These are phyloP conservation scores for Mastacembelus armatus DNA, from an alignment of 2,797 vertebrate genomes.

Conservation along the genomic window DNA sequence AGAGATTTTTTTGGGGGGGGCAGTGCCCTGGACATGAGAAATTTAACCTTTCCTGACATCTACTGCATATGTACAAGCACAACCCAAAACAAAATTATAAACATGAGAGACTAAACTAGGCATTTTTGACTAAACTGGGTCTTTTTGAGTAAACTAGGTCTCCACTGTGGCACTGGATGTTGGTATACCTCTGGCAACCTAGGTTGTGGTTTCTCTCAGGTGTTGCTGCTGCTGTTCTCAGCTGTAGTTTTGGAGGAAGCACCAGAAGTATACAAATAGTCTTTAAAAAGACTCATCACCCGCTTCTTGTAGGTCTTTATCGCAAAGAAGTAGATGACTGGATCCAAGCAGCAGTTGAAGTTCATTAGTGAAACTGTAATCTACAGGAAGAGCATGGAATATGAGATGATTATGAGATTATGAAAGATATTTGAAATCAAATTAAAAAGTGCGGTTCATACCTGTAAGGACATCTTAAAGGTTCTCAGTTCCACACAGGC, in stretches of 20 bases:
- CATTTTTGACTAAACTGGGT: constrained; percentile 2
- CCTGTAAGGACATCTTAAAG: constrained; percentile 87
- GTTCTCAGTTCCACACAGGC: constrained; percentile 80
- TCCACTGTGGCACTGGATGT: not conserved
- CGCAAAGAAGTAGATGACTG: constrained; percentile 90
- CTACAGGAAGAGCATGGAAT: constrained; percentile 59
- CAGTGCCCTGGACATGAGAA: not conserved
- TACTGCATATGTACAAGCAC: not conserved
- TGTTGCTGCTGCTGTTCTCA: constrained; percentile 86
- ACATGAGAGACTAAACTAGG: not conserved
- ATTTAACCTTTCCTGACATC: not conserved
- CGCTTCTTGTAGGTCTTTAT: constrained; percentile 88
- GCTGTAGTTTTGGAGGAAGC: constrained; percentile 80
- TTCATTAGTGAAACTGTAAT: constrained; percentile 89
- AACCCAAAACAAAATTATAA: not conserved
- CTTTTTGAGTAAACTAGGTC: constrained; percentile 17
- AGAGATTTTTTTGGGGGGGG: not conserved
- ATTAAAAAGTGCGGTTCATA: constrained; percentile 39
- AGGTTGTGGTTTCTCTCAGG: constrained; percentile 69
- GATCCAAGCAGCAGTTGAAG: constrained; percentile 89
- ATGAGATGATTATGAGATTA: not conserved
- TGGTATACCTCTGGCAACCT: not conserved
- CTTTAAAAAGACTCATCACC: constrained; percentile 85
- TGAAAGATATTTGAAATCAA: not conserved
- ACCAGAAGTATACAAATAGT: constrained; percentile 73